These are phyloP conservation scores for Megalops atlanticus DNA, from an alignment of 2,113 vertebrate species.

Conservation along the genomic window DNA sequence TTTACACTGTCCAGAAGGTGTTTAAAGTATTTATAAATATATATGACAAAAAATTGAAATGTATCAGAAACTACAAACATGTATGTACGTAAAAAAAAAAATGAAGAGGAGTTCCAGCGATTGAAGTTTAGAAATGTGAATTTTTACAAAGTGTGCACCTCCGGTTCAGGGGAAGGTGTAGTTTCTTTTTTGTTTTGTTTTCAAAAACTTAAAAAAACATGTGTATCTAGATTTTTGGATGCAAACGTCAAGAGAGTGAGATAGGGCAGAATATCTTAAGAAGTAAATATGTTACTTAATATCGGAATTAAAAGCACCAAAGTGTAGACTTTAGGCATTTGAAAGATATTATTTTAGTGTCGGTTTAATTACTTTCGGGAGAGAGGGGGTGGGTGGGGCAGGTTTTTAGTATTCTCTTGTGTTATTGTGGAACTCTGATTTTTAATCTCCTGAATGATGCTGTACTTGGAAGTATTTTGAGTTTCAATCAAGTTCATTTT, in stretches of 20 bases:
- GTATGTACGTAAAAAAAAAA: constrained; percentile 53
- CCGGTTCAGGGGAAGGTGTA: constrained; percentile 33
- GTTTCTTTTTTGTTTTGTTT: constrained; percentile 25
- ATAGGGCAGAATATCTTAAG: constrained; percentile 31
- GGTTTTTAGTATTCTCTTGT: constrained; percentile 51
- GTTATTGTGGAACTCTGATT: constrained; percentile 53
- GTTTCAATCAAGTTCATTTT: constrained; percentile 46
- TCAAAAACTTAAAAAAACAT: constrained; percentile 35
- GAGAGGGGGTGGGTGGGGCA: constrained; percentile 38
- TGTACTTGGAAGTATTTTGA: constrained; percentile 64
- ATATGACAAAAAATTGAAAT: constrained; percentile 39
- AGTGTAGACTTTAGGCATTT: constrained; percentile 52
- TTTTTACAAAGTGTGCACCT: constrained; percentile 33
- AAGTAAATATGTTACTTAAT: constrained; percentile 45
- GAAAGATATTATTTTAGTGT: constrained; percentile 48
- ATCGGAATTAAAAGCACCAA: constrained; percentile 53
- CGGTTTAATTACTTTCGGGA: constrained; percentile 39
- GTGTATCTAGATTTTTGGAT: constrained; percentile 36
- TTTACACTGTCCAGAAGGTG: constrained; percentile 86
- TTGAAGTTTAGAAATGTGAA: constrained; percentile 38
- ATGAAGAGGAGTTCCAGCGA: constrained; percentile 55
- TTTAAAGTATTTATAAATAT: constrained; percentile 71
- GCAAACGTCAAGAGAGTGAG: constrained; percentile 30
- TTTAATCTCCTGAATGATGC: constrained; percentile 56
- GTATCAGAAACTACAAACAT: constrained; percentile 53